Evolutionary conservation across 2,797 vertebrate species (phyloP).

Genomic region (Leptatherina wallacei): DNA sequence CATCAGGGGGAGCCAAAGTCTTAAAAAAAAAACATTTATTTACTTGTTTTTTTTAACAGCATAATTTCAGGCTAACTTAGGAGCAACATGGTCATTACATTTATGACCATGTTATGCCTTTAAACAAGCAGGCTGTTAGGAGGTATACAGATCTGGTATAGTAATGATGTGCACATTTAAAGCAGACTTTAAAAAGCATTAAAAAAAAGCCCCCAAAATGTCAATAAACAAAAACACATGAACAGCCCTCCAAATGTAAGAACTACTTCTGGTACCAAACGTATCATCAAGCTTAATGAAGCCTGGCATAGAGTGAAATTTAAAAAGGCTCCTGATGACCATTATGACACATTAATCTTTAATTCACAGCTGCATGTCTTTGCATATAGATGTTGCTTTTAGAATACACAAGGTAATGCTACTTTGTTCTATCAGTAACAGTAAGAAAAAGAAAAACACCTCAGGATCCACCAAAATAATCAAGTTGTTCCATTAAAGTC

Average conservation of each 20-base stretch:
- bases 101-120: slow-evolving; percentile 21
- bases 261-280: slow-evolving; percentile 50
- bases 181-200: slow-evolving; percentile 13
- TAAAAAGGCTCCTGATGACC: not conserved
- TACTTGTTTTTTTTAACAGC: slow-evolving; percentile 5
- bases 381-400: slow-evolving; percentile 8
- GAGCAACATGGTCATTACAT: slow-evolving; percentile 32
- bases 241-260: slow-evolving; percentile 13
- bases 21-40: slow-evolving; percentile 66
- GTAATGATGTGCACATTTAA: slow-evolving; percentile 37
- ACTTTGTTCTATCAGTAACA: slow-evolving; percentile 1
- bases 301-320: not conserved
- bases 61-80: slow-evolving; percentile 18
- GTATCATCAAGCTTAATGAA: slow-evolving; percentile 2
- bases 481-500: slow-evolving; percentile 11
- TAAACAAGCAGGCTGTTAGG: slow-evolving; percentile 36
- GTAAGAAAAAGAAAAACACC: slow-evolving; percentile 2
- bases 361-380: slow-evolving; percentile 15
- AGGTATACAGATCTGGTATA: slow-evolving; percentile 11
- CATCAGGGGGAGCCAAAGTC: slow-evolving; percentile 58
- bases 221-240: slow-evolving; percentile 5
- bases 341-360: not conserved
- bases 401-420: slow-evolving; percentile 15
- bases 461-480: not conserved
- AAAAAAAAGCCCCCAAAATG: not conserved